Evolutionary conservation across 2,888 invertebrate genomes (phyloP), one percentile per base, ranked within the genome.

Genomic region (Limnephilus rhombicus): DNA sequence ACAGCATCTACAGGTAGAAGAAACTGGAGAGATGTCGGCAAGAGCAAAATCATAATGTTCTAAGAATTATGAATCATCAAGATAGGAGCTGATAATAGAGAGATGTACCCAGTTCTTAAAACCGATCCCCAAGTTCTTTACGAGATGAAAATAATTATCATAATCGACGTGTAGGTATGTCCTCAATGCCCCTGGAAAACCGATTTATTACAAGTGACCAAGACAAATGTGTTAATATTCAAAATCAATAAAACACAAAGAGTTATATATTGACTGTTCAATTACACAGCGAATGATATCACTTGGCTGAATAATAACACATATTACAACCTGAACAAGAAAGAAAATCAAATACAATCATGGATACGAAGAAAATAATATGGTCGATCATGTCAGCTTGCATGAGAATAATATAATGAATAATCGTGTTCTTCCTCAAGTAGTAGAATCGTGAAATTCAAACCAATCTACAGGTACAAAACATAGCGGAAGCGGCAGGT

Each of bases 401-500:
- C 4, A 68, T 24, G 5, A 24, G 2, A 68, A 68, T 68, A 68
- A 24, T 68, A 68, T 68, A 68, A 68, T 68, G 24, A 18, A 68
- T n/a, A 68, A 9, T 68, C 9, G 68, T 68, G 68, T 24, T 68
- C 68, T 68, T n/a, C 68, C n/a, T 68, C 1, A 18, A 68, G 68
- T 68, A 24, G 68, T 68, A n/a, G 68, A 24, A n/a, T 68, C 68
- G n/a, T 68, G 68, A 68, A 68, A 68, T 68, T 68, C 5, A 68
- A 68, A 68, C n/a, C 68, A n/a, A 68, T 68, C 68, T 68, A 68
- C 68, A n/a, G 68, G 24, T 24, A 68, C 24, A 68, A 68, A 24
- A 68, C 68, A 9, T 68, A n/a, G 68, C 68, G 82, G 82, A 83
- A 83, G 24, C 82, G 82, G 24, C 45, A 85, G 85, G 85, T 85